Evolutionary conservation across 2,797 vertebrate species (phyloP).

Genomic region (Myoxocephalus aenaeus): DNA sequence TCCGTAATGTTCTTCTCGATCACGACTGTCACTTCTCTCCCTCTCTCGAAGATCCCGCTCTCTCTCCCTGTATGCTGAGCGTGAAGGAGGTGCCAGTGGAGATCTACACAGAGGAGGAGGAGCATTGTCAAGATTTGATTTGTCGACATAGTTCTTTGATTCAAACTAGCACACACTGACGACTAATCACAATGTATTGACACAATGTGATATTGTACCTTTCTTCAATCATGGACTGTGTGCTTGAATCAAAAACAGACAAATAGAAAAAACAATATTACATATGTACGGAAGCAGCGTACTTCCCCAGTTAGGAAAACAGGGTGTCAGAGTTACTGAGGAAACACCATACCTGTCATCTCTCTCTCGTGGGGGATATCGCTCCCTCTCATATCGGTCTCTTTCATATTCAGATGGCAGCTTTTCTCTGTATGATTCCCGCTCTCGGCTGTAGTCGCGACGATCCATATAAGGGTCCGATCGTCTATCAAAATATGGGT

Average conservation of each 20-base stretch:
- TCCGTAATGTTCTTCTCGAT: constrained; percentile 86
- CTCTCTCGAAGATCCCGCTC: constrained; percentile 90
- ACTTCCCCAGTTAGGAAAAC: constrained; percentile 19
- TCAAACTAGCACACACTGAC: constrained; percentile 41
- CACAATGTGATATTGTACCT: constrained; percentile 72
- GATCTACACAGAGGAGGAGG: constrained; percentile 69
- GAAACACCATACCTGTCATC: constrained; percentile 90
- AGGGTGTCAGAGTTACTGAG: not conserved
- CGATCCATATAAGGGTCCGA: constrained; percentile 89
- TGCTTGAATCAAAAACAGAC: constrained; percentile 75
- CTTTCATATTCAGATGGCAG: constrained; percentile 90
- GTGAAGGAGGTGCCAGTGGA: constrained; percentile 77
- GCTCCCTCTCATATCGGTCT: constrained; percentile 93
- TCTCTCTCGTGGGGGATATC: constrained; percentile 89
- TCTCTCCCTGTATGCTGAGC: constrained; percentile 84
- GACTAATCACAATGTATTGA: constrained; percentile 57
- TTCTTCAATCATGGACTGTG: constrained; percentile 75
- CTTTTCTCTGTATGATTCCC: constrained; percentile 90
- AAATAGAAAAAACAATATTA: constrained; percentile 67
- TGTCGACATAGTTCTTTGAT: not conserved
- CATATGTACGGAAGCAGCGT: constrained; percentile 26
- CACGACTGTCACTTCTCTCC: constrained; percentile 88
- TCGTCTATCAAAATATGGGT: constrained; percentile 92
- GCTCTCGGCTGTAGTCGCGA: constrained; percentile 92
- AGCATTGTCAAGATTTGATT: constrained; percentile 6